A percentile compares a stretch with the other conserved stretches of the same genome.
Conservation (phyloP, 2,888 invertebrate species). For the Nomada goodeniana region DNA sequence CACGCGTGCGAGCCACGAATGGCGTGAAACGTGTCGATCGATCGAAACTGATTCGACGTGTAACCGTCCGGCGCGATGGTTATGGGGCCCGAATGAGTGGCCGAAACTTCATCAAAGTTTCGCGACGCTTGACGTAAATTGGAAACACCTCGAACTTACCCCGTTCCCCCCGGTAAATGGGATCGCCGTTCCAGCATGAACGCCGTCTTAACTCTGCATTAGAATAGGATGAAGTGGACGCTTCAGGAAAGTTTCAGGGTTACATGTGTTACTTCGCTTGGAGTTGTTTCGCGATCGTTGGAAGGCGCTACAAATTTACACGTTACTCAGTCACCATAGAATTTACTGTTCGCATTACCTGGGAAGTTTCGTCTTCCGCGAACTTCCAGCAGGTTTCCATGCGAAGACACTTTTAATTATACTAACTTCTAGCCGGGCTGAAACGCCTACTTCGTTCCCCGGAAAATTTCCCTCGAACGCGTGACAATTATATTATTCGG, state of each 20-base stretch:
- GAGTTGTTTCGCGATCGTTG: not conserved
- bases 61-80: slow-evolving; percentile 19
- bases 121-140: slow-evolving; percentile 19
- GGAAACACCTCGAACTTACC: slow-evolving; percentile 23
- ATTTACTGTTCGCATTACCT: not conserved
- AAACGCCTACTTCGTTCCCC: no score
- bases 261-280: not conserved
- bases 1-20: slow-evolving; percentile 17
- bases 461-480: no score
- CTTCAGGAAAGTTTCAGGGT: not conserved
- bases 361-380: not conserved
- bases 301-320: not conserved
- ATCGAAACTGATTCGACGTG: slow-evolving; percentile 38
- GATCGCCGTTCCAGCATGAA: not conserved
- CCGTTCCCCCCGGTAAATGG: slow-evolving; percentile 2
- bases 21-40: slow-evolving; percentile 43
- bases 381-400: no score
- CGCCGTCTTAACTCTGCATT: not conserved
- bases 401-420: no score
- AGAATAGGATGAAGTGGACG: slow-evolving; percentile 2
- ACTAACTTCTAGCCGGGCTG: no score
- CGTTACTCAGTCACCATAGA: not conserved
- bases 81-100: slow-evolving; percentile 26
- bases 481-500: no score
- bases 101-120: slow-evolving; percentile 51